Evolutionary conservation across 2,888 invertebrate species (phyloP).

Genomic region (Leucophenga montana): DNA sequence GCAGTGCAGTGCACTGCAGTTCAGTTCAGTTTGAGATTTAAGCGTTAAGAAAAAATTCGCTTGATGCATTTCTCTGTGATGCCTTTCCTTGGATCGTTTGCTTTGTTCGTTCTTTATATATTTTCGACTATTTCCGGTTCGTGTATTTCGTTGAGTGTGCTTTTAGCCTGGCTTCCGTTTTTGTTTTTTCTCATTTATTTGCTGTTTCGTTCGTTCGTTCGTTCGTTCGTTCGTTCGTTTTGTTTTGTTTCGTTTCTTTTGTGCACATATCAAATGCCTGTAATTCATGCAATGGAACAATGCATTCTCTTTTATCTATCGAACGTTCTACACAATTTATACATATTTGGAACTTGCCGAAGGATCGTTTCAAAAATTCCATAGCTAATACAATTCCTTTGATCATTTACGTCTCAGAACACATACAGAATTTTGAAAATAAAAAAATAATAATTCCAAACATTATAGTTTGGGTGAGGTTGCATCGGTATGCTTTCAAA

Average conservation of each 20-base stretch:
- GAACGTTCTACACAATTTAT: too few species aligned
- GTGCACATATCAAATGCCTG: constrained; percentile 45
- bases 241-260: constrained; percentile 40
- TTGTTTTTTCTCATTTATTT: not conserved
- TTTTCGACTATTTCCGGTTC: constrained; percentile 59
- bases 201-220: not conserved
- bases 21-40: constrained; percentile 27
- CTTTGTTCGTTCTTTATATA: constrained; percentile 38
- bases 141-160: constrained; percentile 68
- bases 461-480: too few species aligned
- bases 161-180: constrained; percentile 67
- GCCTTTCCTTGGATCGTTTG: constrained; percentile 1
- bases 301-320: too few species aligned
- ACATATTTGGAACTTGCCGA: too few species aligned
- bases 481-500: too few species aligned
- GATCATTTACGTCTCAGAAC: too few species aligned
- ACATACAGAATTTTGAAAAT: too few species aligned
- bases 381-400: too few species aligned
- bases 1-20: constrained; percentile 20
- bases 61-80: constrained; percentile 14
- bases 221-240: not conserved
- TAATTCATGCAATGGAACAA: constrained; percentile 27
- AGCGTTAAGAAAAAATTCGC: constrained; percentile 13
- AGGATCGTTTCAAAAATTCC: too few species aligned
- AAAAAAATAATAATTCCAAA: too few species aligned